Evolutionary conservation across 2,113 vertebrate genomes (phyloP), one percentile per base, ranked within the genome.

Genomic region (Crypturellus undulatus): DNA sequence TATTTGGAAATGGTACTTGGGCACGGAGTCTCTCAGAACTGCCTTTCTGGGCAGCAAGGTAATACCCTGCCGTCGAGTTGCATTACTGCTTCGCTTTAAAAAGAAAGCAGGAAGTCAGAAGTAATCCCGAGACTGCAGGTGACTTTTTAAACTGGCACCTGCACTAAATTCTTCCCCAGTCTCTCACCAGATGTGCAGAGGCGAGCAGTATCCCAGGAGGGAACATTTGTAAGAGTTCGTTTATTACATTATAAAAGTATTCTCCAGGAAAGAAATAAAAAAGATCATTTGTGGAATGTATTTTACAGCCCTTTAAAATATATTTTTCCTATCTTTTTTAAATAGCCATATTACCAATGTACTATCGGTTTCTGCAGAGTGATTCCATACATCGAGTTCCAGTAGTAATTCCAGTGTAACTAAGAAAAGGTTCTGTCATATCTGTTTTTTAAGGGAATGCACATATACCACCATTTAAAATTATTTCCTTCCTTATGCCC

Each of bases 61-160:
- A 88, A 87, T 85, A 51, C 59, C 17, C 18, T 60, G 16, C 59
- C 72, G 63, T 79, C 87, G 82, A 63, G 63, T 58, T 77, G 16
- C 34, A 85, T 83, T 91, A 79, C 75, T 91, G 16, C 19, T 89
- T 82, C 70, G 18, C 68, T 90, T 91, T 79, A 68, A 85, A 72
- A 87, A 38, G 26, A 54, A 84, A 88, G 30, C 15, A 51, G 30
- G 63, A 89, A 94, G 40, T 59, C 58, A 87, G 45, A 92, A 87
- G 63, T 56, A 93, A 91, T 80, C 75, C 67, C 36, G 69, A 63
- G 45, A 32, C 63, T 73, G 51, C 67, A 77, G 59, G 68, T 91
- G 90, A 90, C 79, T 94, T 91, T 93, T 92, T 93, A 87, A 89
- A 30, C 43, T 76, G 54, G 43, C 60, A 87, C 42, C 60, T 83